Conservation (phyloP, 2,888 invertebrate genomes). For the Melanargia galathea region DNA sequence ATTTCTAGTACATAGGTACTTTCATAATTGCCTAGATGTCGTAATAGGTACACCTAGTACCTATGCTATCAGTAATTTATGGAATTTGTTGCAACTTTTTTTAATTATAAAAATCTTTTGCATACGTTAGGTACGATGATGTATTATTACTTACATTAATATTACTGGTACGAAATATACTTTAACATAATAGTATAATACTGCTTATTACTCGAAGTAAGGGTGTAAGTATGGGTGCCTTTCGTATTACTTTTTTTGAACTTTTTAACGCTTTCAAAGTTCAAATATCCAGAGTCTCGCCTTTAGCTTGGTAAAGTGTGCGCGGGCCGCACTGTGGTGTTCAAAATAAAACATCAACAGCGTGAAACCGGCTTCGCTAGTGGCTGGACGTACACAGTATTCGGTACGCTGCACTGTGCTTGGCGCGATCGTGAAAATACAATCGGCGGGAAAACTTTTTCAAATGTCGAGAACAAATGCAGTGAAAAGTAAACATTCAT, state of each 20-base stretch:
- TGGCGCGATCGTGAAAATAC: slow-evolving; percentile 44
- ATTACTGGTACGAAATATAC: no score
- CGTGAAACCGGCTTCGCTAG: slow-evolving; percentile 72
- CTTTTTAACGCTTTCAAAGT: slow-evolving; percentile 50
- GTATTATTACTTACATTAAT: no score
- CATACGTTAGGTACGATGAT: no score
- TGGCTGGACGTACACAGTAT: slow-evolving; percentile 61
- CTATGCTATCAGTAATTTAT: slow-evolving; percentile 3
- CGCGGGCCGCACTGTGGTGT: no score
- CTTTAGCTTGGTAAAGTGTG: slow-evolving; percentile 48
- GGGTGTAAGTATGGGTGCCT: slow-evolving; percentile 9
- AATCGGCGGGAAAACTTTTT: slow-evolving; percentile 65
- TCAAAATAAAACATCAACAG: slow-evolving; percentile 75
- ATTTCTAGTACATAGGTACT: background rate
- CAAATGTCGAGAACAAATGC: background rate
- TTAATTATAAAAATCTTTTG: background rate
- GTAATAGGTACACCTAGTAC: no score
- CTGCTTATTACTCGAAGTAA: no score
- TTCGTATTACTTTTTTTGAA: slow-evolving; percentile 38
- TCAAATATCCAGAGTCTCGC: slow-evolving; percentile 39
- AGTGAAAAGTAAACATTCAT: background rate
- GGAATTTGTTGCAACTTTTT: background rate
- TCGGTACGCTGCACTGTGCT: slow-evolving; percentile 39
- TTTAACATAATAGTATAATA: no score
- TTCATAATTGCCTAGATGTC: background rate